These are phyloP conservation scores for Prosapia bicincta DNA, from an alignment of 2,888 invertebrate species.

Conservation along the genomic window DNA sequence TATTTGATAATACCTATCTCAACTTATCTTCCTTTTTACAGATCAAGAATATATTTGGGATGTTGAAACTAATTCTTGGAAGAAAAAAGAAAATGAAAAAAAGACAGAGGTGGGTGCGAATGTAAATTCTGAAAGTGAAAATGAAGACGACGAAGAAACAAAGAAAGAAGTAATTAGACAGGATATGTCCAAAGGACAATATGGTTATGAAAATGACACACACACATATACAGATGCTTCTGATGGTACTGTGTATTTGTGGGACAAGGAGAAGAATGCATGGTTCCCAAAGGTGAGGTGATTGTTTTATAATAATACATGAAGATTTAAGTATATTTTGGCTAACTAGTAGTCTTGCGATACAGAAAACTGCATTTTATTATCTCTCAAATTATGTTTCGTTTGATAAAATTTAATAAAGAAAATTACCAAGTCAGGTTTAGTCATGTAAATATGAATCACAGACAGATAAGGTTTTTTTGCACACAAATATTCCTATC, in stretches of 20 bases:
- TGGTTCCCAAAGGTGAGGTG: constrained; percentile 84
- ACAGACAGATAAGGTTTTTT: no score
- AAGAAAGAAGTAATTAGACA: constrained; percentile 41
- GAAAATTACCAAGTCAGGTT: no score
- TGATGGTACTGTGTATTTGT: constrained; percentile 88
- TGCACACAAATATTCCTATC: no score
- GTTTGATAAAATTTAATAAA: no score
- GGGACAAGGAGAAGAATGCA: constrained; percentile 86
- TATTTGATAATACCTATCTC: no score
- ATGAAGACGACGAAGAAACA: constrained; percentile 36
- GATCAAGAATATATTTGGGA: constrained; percentile 55
- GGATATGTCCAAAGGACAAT: constrained; percentile 47
- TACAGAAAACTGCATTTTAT: no score
- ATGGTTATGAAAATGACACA: constrained; percentile 72
- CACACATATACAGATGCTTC: constrained; percentile 73
- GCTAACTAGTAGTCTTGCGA: no score
- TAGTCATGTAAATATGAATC: no score
- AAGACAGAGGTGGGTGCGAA: constrained; percentile 38
- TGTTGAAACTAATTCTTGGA: constrained; percentile 59
- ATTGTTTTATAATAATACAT: no score
- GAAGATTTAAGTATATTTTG: no score
- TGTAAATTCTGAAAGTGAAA: constrained; percentile 37
- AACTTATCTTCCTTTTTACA: constrained; percentile 30
- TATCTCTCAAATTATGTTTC: no score
- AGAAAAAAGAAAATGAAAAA: constrained; percentile 42